Conservation (phyloP, 2,888 invertebrate species). For the Sussaba pulchella region DNA sequence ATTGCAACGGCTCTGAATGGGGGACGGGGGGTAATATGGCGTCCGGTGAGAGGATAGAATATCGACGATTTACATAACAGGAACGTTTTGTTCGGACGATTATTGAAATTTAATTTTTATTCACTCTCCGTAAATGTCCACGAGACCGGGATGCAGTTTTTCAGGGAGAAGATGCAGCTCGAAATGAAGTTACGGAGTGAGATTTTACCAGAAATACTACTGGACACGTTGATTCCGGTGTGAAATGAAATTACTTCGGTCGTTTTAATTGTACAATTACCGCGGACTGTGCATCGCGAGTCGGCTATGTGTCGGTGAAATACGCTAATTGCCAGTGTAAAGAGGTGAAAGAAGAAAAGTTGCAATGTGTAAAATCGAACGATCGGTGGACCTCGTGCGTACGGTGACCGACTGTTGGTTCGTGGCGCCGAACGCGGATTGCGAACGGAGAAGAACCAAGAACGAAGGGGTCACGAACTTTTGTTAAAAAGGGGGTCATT, state of each 20-base stretch:
- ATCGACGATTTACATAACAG: no score
- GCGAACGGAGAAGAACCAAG: conserved; percentile 1
- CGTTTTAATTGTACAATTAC: background rate
- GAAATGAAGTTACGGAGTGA: no score
- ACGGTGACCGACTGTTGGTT: conserved; percentile 4
- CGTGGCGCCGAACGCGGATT: conserved; percentile 1
- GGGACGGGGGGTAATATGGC: no score
- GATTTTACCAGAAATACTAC: no score
- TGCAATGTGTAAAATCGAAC: conserved; percentile 53
- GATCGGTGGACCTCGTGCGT: conserved; percentile 41
- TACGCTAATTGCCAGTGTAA: conserved; percentile 58
- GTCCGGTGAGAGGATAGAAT: no score
- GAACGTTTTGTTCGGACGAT: no score
- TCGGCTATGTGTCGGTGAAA: conserved; percentile 32
- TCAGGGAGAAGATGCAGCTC: no score
- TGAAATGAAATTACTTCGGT: background rate
- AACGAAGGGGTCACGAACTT: conserved; percentile 40
- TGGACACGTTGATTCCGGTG: no score
- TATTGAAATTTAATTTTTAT: no score
- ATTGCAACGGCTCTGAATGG: no score
- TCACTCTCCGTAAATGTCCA: no score
- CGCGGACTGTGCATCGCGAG: background rate
- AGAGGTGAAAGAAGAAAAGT: conserved; percentile 59
- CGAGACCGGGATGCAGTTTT: no score
- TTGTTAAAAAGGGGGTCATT: conserved; percentile 50